Evolutionary conservation across 1,140 invertebrate species (phyloP).

Genomic region (Hermetia illucens): DNA sequence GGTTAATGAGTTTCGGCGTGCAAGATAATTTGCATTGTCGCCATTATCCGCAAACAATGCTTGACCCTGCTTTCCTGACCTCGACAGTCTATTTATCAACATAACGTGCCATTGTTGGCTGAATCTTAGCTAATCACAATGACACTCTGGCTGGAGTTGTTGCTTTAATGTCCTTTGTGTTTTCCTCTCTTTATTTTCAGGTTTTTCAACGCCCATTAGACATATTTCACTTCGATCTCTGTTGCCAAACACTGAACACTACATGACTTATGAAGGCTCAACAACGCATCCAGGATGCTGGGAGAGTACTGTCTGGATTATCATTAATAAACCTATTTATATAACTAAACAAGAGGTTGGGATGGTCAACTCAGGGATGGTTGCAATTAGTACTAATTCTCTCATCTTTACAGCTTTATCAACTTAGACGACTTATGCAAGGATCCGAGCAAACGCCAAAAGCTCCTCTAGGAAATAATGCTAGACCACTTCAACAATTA

Average conservation of each 20-base stretch:
- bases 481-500: conserved; percentile 73
- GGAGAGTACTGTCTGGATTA: conserved; percentile 88
- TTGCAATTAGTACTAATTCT: conserved; percentile 2
- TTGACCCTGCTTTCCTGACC: too few relatives aligned
- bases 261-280: conserved; percentile 97
- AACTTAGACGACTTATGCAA: conserved; percentile 72
- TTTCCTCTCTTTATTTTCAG: conserved; percentile 35
- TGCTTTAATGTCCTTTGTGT: too few relatives aligned
- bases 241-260: conserved; percentile 75
- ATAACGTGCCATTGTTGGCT: too few relatives aligned
- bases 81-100: too few relatives aligned
- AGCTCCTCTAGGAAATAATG: conserved; percentile 86
- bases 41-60: too few relatives aligned
- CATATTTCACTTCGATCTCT: conserved; percentile 70
- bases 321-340: conserved; percentile 93
- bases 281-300: conserved; percentile 88
- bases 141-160: too few relatives aligned
- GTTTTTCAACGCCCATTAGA: conserved; percentile 60
- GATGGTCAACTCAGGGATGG: conserved; percentile 5
- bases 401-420: conserved; percentile 52
- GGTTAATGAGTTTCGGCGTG: too few relatives aligned
- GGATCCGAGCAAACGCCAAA: conserved; percentile 70
- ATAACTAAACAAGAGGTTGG: conserved; percentile 78
- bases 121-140: too few relatives aligned
- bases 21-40: too few relatives aligned